These are phyloP conservation scores for Pelodiscus sinensis DNA, from an alignment of 2,113 vertebrate species.

Conservation along the genomic window DNA sequence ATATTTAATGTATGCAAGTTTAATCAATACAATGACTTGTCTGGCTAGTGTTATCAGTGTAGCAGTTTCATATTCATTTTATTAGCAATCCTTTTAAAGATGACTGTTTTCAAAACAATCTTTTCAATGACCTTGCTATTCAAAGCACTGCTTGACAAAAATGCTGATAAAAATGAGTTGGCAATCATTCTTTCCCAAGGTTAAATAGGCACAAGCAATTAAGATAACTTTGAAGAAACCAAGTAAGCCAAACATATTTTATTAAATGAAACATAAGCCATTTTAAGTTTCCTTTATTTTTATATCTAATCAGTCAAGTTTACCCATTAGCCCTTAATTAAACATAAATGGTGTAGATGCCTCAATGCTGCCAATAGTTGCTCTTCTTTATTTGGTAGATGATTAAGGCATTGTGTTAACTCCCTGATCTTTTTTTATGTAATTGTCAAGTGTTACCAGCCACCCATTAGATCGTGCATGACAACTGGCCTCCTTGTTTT, in stretches of 20 bases:
- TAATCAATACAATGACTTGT: not conserved
- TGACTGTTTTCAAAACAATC: not conserved
- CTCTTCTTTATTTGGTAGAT: not conserved
- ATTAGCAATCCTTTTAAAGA: not conserved
- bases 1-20: not conserved
- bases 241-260: not conserved
- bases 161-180: not conserved
- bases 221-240: not conserved
- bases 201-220: not conserved
- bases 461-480: not conserved
- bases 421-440: not conserved
- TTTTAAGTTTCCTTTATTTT: fast-evolving
- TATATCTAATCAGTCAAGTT: not conserved
- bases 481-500: not conserved
- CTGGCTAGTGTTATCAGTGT: fast-evolving
- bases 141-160: not conserved
- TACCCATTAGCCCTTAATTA: not conserved
- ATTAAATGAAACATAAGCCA: not conserved
- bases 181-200: not conserved
- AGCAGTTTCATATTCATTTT: not conserved
- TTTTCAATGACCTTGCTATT: not conserved
- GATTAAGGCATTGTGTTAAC: not conserved
- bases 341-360: not conserved
- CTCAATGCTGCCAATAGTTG: not conserved
- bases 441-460: not conserved